Evolutionary conservation across 2,797 vertebrate genomes (phyloP).

Genomic region (Catamblyrhynchus diadema): DNA sequence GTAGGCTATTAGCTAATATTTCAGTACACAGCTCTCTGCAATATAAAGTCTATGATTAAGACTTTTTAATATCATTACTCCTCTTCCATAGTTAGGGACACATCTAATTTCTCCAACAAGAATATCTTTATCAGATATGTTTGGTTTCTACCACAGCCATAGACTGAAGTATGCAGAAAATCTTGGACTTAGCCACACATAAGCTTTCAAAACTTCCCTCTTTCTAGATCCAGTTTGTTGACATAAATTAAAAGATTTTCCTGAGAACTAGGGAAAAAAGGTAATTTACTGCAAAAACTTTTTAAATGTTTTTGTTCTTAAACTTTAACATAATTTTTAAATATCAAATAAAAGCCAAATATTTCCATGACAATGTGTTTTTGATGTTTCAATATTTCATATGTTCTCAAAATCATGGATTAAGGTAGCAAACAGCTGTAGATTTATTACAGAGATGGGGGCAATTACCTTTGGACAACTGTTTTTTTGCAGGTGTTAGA

Average conservation of each 20-base stretch:
- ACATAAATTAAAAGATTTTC: neutral
- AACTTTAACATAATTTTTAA: neutral
- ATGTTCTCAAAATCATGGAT: neutral
- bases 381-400: neutral
- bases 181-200: neutral
- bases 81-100: neutral
- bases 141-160: neutral
- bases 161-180: neutral
- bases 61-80: neutral
- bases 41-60: neutral
- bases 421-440: neutral
- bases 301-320: neutral
- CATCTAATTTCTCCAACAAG: neutral
- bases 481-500: neutral
- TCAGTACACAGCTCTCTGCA: neutral
- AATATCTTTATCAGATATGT: neutral
- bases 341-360: neutral
- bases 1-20: neutral
- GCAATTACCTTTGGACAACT: neutral
- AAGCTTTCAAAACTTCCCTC: neutral
- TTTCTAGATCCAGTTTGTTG: neutral
- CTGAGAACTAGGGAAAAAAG: neutral
- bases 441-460: neutral
- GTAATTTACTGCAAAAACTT: neutral
- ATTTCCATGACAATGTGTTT: neutral